Conservation (phyloP, 2,113 vertebrate genomes). For the Pomatorhinus ruficollis region DNA sequence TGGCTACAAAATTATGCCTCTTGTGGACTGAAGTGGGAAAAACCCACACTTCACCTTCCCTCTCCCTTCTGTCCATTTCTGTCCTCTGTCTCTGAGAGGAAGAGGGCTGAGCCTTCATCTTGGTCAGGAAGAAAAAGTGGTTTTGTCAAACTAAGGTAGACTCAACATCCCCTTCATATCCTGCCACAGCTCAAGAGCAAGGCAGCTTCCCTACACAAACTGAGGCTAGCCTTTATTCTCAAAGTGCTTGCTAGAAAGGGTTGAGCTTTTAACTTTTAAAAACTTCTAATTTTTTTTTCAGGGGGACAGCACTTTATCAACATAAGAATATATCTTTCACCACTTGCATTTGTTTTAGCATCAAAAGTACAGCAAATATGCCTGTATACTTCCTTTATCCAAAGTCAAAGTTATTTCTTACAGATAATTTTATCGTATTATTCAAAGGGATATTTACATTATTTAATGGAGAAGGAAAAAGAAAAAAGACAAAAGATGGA, state of each 20-base stretch:
- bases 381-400: not conserved
- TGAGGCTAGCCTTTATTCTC: not conserved
- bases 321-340: not conserved
- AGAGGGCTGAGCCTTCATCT: not conserved
- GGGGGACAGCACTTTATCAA: rapidly evolving
- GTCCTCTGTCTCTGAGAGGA: not conserved
- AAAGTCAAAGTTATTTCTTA: not conserved
- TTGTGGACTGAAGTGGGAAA: not conserved
- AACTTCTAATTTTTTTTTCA: not conserved
- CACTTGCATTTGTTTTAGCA: not conserved
- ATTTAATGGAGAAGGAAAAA: not conserved
- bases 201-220: not conserved
- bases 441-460: not conserved
- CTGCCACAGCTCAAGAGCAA: not conserved
- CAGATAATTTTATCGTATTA: not conserved
- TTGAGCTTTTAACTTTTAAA: not conserved
- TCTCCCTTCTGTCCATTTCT: not conserved
- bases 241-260: not conserved
- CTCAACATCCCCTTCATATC: not conserved
- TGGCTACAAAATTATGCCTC: not conserved
- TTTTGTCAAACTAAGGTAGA: not conserved
- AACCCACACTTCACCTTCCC: not conserved
- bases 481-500: not conserved
- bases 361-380: not conserved
- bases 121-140: not conserved